A percentile compares a stretch with the other conserved stretches of the same genome.
Conservation (phyloP, 2,113 vertebrate species). For the Mus musculus region DNA sequence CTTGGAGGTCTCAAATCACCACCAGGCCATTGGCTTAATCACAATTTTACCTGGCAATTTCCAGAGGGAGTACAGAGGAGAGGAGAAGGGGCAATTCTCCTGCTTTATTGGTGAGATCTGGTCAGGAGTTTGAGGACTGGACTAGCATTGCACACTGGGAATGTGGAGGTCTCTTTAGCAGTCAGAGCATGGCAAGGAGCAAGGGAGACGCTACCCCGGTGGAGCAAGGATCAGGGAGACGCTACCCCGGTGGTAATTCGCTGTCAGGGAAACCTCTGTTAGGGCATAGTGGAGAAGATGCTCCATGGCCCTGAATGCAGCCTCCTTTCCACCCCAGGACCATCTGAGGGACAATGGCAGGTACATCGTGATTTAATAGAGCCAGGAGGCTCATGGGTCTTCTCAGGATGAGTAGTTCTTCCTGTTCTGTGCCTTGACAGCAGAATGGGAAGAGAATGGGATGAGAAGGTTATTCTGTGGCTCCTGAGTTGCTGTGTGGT, state of each 20-base stretch:
- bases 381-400: not conserved
- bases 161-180: not conserved
- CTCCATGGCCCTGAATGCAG: not conserved
- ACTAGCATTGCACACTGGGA: not conserved
- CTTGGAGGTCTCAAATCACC: not conserved
- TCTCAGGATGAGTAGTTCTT: not conserved
- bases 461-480: not conserved
- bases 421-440: not conserved
- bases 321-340: not conserved
- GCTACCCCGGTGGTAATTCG: not conserved
- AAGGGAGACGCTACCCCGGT: not conserved
- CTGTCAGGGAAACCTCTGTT: not conserved
- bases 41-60: constrained; percentile 7
- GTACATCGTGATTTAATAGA: not conserved
- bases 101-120: not conserved
- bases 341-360: not conserved
- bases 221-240: not conserved
- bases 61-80: not conserved
- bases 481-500: not conserved
- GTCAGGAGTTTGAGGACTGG: not conserved
- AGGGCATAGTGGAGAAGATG: not conserved
- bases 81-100: not conserved
- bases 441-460: not conserved
- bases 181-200: not conserved
- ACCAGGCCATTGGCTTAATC: not conserved